Base-by-base conservation (phyloP, 2,888 invertebrate species). In the Agonopterix alstromeriana region DNA sequence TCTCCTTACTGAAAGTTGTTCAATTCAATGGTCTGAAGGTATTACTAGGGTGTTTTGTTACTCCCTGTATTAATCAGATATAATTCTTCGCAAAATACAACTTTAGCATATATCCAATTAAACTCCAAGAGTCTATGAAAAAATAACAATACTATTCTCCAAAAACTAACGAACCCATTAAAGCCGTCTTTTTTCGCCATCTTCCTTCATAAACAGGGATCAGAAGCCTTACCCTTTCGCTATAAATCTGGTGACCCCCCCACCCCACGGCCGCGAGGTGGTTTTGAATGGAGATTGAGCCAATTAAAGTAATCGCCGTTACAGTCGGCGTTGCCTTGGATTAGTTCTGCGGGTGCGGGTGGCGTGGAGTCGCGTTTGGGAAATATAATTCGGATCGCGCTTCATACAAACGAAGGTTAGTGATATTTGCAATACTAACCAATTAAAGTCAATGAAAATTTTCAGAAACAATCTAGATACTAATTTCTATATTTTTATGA, bases 271-370 rank as follows among this genome's bases (percentile, higher is more conserved):
- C 77, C 73, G 70, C 81, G 84, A 85, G 86, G 87, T 82, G 88
- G 89, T 88, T 88, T 89, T 90, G 89, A 90, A 90, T 89, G 89
- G 90, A 90, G 90, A 90, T 90, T 90, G 90, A 90, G 90, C 91
- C 91, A 91, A 91, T 91, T 91, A 91, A 91, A 91, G 91, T 91
- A 91, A 91, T 91, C 91, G 90, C 90, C 90, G 90, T 90, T 91
- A 90, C 91, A 91, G 90, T 90, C 90, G 90, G 90, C 91, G 90
- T 90, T 91, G 91, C 91, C 91, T 90, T 89, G 91, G 91, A 91
- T 92, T 92, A 91, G 90, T 83, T 82, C 80, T 79, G 78, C 65
- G 81, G 81, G 63, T 60, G 49, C 48, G 50, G 58, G 47, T 45
- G 56, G 40, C 0, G 51, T 77, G 63, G 82, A 80, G 78, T 58